Evolutionary conservation across 2,113 vertebrate species (phyloP).

Genomic region (Athene noctua): DNA sequence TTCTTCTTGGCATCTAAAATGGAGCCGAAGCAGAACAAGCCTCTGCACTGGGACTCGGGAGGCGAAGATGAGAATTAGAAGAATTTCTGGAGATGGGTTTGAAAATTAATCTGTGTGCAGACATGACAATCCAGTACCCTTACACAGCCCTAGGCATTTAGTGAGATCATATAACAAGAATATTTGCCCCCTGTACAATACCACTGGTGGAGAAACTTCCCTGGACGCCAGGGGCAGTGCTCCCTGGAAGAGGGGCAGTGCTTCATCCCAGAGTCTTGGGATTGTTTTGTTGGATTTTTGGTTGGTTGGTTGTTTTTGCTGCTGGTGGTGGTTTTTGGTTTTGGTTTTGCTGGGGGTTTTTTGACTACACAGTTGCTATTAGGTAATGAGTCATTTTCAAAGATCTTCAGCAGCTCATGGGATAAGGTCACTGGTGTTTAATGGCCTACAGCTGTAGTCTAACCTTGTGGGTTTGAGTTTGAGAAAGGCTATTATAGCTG

Average conservation of each 20-base stretch:
- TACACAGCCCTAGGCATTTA: neutral
- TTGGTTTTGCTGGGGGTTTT: neutral
- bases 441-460: neutral
- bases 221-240: neutral
- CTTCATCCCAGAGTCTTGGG: neutral
- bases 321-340: too few species aligned
- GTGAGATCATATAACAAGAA: neutral
- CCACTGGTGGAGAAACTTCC: neutral
- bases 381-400: neutral
- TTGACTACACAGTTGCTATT: neutral
- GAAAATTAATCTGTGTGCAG: neutral
- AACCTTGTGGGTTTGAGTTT: neutral
- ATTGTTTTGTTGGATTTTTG: accelerated
- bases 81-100: neutral
- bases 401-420: neutral
- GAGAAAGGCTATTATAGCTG: neutral
- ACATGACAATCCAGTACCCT: neutral
- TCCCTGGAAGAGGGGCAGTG: accelerated
- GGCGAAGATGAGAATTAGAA: neutral
- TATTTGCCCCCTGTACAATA: neutral
- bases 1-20: neutral
- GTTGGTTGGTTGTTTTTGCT: neutral
- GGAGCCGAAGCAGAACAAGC: neutral
- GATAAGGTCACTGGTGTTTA: neutral
- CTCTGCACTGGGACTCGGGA: neutral